Evolutionary conservation across 2,113 vertebrate species (phyloP).

Genomic region (Tachysurus fulvidraco): DNA sequence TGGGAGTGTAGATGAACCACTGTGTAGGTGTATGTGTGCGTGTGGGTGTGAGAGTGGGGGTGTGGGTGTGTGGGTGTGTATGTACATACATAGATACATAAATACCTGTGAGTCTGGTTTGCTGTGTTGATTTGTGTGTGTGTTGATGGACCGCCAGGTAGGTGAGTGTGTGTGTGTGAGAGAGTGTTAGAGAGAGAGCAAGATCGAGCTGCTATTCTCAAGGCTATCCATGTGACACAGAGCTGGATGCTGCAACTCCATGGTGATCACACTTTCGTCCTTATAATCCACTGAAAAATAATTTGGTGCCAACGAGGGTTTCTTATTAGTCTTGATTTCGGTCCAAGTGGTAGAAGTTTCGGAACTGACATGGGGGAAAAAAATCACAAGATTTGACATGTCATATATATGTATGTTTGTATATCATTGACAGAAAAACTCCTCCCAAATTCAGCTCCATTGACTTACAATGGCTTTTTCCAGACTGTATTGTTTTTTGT

Average conservation of each 20-base stretch:
- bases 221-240: not conserved
- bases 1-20: too few relatives aligned
- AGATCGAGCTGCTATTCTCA: slow-evolving; percentile 4
- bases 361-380: not conserved
- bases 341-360: not conserved
- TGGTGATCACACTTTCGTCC: slow-evolving; percentile 8
- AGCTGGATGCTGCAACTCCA: not conserved
- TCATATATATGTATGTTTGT: too few relatives aligned
- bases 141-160: not conserved
- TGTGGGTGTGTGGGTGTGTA: too few relatives aligned
- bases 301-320: not conserved
- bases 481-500: not conserved
- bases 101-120: too few relatives aligned
- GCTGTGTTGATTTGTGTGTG: not conserved
- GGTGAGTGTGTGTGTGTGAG: not conserved
- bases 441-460: not conserved
- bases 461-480: not conserved
- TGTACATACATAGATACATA: too few relatives aligned
- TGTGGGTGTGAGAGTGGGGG: too few relatives aligned
- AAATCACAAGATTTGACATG: too few relatives aligned
- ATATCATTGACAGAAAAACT: too few relatives aligned
- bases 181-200: not conserved
- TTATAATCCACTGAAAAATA: not conserved
- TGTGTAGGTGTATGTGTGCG: too few relatives aligned
- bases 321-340: not conserved